Evolutionary conservation across 2,888 invertebrate species (phyloP).

Genomic region (Agelastica alni): DNA sequence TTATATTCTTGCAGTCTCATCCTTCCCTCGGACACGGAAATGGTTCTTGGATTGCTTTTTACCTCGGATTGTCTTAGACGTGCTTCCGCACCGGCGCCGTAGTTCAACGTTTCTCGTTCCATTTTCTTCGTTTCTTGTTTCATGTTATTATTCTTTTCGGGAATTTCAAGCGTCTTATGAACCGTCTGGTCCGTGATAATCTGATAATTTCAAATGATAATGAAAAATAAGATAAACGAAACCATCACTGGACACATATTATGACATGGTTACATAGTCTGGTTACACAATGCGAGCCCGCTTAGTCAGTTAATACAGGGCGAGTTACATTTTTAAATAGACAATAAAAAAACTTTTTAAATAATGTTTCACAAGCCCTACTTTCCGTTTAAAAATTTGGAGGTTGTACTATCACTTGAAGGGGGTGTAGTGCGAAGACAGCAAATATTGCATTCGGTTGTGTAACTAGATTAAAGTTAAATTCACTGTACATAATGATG

Average conservation of each 20-base stretch:
- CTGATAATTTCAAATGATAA: conserved; percentile 18
- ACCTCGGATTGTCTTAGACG: conserved; percentile 49
- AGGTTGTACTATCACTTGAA: too few relatives aligned
- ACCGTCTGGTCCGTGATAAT: conserved; percentile 61
- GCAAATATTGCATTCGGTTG: too few relatives aligned
- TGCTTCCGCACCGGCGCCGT: conserved; percentile 50
- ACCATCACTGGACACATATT: too few relatives aligned
- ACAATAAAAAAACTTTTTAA: too few relatives aligned
- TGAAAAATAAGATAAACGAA: too few relatives aligned
- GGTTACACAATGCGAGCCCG: background rate
- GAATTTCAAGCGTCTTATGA: conserved; percentile 35
- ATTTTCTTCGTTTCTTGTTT: conserved; percentile 18
- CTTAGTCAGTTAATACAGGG: background rate
- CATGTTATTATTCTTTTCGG: conserved; percentile 26
- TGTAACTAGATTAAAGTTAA: too few relatives aligned
- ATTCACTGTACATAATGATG: too few relatives aligned
- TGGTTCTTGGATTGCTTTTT: conserved; percentile 51
- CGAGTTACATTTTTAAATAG: too few relatives aligned
- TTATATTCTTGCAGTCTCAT: conserved; percentile 55
- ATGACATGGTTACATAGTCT: too few relatives aligned
- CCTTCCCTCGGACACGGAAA: conserved; percentile 63
- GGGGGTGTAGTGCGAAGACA: too few relatives aligned
- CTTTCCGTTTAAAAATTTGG: too few relatives aligned
- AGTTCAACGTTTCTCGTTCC: conserved; percentile 35
- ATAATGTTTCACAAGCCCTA: too few relatives aligned